Evolutionary conservation across 2,113 vertebrate species (phyloP).

Genomic region (Bagarius yarrelli): DNA sequence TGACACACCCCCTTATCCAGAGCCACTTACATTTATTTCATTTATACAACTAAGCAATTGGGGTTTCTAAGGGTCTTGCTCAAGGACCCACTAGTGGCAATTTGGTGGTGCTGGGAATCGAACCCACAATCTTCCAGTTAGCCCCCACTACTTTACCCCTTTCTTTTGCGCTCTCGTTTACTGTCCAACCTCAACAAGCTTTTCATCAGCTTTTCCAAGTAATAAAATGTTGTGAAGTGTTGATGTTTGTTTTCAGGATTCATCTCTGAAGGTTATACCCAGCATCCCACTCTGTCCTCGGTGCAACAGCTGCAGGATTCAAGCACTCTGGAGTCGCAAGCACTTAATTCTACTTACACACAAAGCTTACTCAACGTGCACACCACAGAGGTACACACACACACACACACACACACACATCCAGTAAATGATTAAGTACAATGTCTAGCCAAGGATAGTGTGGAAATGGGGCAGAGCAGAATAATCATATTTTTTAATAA

Average conservation of each 20-base stretch:
- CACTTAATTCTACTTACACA: conserved; percentile 87
- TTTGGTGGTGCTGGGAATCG: too few relatives aligned
- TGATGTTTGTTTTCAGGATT: conserved; percentile 74
- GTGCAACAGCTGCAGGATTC: conserved; percentile 97
- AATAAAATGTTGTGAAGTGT: background rate
- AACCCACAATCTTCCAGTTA: too few relatives aligned
- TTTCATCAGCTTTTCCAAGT: background rate
- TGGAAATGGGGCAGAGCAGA: background rate
- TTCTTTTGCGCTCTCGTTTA: background rate
- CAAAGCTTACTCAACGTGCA: conserved; percentile 83
- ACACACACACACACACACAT: background rate
- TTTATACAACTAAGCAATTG: too few relatives aligned
- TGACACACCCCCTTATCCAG: too few relatives aligned
- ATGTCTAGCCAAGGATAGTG: background rate
- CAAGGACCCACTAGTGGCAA: too few relatives aligned
- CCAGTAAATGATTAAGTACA: background rate
- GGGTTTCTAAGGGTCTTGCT: too few relatives aligned
- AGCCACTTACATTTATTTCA: too few relatives aligned
- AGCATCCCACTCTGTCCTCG: conserved; percentile 81
- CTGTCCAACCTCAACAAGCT: background rate
- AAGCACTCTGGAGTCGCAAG: conserved; percentile 94
- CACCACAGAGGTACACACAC: conserved; percentile 67
- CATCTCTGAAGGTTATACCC: conserved; percentile 84
- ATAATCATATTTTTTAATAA: too few relatives aligned
- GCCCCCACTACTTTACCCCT: background rate